phyloP scores from a whole-genome alignment of 23 tunicate species.

The Phallusia fumigata region DNA sequence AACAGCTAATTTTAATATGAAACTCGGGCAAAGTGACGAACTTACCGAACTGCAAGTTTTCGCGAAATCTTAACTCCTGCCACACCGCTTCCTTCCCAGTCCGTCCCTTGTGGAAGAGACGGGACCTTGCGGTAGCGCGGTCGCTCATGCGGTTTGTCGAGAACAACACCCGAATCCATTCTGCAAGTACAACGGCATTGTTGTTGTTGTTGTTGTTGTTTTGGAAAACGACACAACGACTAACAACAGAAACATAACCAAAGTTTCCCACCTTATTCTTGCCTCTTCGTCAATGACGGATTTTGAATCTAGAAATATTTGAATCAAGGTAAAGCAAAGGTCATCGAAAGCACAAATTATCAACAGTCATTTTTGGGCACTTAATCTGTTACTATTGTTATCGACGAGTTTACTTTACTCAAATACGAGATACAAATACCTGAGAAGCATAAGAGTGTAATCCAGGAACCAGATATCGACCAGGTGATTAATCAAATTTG shows the following conservation, averaged over 20 bases:
- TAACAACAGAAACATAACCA: neutral
- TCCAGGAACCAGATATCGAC: no score
- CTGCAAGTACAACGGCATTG: conserved; percentile 12
- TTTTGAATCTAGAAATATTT: neutral
- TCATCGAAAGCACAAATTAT: no score
- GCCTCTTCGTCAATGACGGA: neutral
- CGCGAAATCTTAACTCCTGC: conserved; percentile 69
- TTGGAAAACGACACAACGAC: neutral
- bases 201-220: no score
- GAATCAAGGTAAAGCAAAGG: neutral
- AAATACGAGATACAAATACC: no score
- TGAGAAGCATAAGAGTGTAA: no score
- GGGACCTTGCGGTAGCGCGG: conserved; percentile 25
- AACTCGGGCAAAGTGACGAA: no score
- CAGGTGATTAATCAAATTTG: no score
- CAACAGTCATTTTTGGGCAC: no score
- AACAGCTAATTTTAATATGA: no score
- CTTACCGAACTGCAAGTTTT: conserved; percentile 63
- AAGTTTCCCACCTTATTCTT: neutral
- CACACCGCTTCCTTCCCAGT: conserved; percentile 57
- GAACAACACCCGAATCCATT: conserved; percentile 72
- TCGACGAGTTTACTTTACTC: no score
- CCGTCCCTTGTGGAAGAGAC: conserved; percentile 23
- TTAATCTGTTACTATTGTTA: no score
- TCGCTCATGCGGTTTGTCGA: conserved; percentile 32